Evolutionary conservation across 2,797 vertebrate species (phyloP), one percentile per base, ranked within the genome.

Genomic region (Myotis pilosus): DNA sequence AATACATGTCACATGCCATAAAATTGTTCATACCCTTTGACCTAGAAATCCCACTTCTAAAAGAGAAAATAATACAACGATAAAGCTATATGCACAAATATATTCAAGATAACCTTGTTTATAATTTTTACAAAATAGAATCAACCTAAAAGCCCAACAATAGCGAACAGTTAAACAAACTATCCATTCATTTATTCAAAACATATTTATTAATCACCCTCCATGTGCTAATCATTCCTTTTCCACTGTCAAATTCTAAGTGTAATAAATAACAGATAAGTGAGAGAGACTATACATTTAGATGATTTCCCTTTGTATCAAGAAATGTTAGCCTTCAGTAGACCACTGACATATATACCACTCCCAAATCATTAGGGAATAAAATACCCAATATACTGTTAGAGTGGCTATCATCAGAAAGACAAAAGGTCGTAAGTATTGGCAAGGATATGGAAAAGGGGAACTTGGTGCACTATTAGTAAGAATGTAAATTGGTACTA

Each of bases 1-100:
- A 95, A 93, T 57, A 36, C 20, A 66, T 13, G 49, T 41, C 11
- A 80, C 66, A 51, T 55, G 66, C 62, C 44, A 47, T 19, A 64
- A 71, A 85, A 51, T 49, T n/a, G 20, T 87, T 75, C 30, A n/a
- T 5, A 81, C 3, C 3, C 10, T 49, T 30, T 88, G 41, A 82
- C 41, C 71, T 36, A 93, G 57, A 91, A 96, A 87, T 57, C 13
- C 5, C 23, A 62, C 17, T 72, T 94, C 33, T 74, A 25, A 64
- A 80, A 95, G 71, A 94, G 51, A 22, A 94, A 89, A 81, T 47
- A 93, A 89, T 30, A 12, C 13, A 69, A 93, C 85, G 49, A 30
- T 89, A 55, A 89, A 38, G 33, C 20, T 87, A 38, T 3, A 38
- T 0, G 44, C 6, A 51, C 23, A 71, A 88, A 74, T 47, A 55